These are phyloP conservation scores for Thamnaconus septentrionalis DNA, from an alignment of 2,113 vertebrate genomes.

Conservation along the genomic window DNA sequence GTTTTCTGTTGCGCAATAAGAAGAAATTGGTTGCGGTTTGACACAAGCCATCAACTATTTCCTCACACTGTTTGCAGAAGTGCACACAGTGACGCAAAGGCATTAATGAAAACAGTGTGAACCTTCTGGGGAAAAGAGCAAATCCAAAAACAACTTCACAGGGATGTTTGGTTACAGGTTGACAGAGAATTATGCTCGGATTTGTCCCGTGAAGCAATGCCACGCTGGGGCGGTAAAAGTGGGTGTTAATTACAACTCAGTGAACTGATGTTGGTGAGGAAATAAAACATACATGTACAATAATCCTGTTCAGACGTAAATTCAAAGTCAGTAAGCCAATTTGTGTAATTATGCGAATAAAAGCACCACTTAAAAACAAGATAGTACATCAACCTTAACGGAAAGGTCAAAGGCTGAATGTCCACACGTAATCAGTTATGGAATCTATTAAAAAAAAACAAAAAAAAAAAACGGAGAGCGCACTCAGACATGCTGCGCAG, in stretches of 20 bases:
- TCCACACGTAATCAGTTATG: constrained; percentile 4
- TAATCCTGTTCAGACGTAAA: constrained; percentile 33
- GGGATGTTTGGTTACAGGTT: constrained; percentile 34
- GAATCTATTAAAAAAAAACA: background rate
- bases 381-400: no score
- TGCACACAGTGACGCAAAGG: no score
- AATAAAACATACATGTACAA: constrained; percentile 15
- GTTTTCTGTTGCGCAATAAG: no score
- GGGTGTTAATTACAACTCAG: constrained; percentile 55
- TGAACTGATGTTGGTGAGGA: constrained; percentile 35
- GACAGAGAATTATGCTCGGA: constrained; percentile 40
- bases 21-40: no score
- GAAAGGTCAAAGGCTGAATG: no score
- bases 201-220: constrained; percentile 48
- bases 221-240: constrained; percentile 44
- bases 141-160: constrained; percentile 30
- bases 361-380: no score
- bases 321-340: background rate
- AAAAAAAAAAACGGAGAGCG: background rate
- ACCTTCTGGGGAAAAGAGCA: background rate
- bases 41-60: no score
- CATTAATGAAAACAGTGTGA: no score
- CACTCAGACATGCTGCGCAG: constrained; percentile 2
- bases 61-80: no score
- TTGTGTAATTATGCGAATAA: no score